Conservation (phyloP, 2,888 invertebrate species). For the Salticus scenicus region DNA sequence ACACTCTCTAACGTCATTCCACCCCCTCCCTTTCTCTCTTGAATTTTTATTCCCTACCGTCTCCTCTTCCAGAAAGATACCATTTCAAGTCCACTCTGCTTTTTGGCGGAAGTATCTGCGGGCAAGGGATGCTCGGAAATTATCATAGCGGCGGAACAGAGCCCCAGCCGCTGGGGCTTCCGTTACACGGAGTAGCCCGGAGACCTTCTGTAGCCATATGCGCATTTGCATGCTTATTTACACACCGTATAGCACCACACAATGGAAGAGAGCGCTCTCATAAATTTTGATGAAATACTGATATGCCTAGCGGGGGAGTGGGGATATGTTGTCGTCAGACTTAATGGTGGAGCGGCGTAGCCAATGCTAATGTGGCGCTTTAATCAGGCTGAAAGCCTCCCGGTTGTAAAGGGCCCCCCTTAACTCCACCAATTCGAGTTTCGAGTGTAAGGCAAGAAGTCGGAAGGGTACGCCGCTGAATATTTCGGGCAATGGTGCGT, state of each 20-base stretch:
- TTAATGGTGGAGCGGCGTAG: constrained; percentile 43
- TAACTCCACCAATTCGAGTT: no score
- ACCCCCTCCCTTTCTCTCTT: no score
- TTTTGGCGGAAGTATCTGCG: constrained; percentile 53
- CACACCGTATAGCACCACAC: constrained; percentile 61
- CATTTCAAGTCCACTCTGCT: no score
- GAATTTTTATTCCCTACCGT: no score
- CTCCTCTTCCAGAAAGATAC: no score
- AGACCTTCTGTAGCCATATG: constrained; percentile 67
- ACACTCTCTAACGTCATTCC: no score
- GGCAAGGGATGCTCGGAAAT: constrained; percentile 37
- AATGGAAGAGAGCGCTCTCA: constrained; percentile 53
- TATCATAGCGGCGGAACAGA: constrained; percentile 48
- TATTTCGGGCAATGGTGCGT: constrained; percentile 11
- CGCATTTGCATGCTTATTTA: constrained; percentile 69
- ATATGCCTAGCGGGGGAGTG: constrained; percentile 37
- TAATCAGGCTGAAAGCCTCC: constrained; percentile 66
- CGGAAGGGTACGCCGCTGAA: constrained; percentile 21
- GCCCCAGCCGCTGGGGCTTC: constrained; percentile 34
- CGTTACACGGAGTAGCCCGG: constrained; percentile 13
- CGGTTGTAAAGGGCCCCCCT: not conserved
- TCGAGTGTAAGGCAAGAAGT: no score
- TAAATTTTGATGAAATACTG: constrained; percentile 69
- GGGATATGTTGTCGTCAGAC: constrained; percentile 23
- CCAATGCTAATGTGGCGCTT: constrained; percentile 62